Percentiles rank a stretch among this genome's conserved stretches.
These are phyloP conservation scores for Muntiacus reevesi DNA, from an alignment of 2,113 vertebrate genomes.

Conservation along the genomic window DNA sequence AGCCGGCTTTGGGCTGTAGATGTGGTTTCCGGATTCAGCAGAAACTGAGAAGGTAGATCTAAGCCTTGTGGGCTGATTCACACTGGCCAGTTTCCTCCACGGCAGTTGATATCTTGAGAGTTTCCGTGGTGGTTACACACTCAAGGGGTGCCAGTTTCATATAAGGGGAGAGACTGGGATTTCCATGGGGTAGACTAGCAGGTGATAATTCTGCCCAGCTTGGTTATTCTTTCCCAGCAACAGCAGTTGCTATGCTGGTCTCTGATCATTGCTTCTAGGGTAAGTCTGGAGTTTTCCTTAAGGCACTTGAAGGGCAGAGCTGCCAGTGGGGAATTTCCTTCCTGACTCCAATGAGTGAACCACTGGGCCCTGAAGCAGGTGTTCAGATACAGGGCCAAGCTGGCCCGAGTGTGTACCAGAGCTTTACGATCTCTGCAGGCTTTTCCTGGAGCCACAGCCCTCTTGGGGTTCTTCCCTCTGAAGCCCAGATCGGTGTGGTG, in stretches of 20 bases:
- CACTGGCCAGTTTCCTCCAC: neutral
- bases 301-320: neutral
- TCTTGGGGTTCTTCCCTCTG: neutral
- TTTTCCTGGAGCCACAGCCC: neutral
- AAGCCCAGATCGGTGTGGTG: neutral
- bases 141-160: neutral
- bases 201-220: neutral
- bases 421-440: neutral
- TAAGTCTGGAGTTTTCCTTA: neutral
- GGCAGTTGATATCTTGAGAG: neutral
- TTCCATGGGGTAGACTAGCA: neutral
- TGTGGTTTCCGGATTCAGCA: neutral
- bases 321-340: constrained; percentile 1
- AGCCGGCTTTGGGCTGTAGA: neutral
- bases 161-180: neutral
- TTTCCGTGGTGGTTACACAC: neutral
- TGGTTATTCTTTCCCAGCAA: neutral
- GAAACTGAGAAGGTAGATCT: neutral
- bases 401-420: neutral
- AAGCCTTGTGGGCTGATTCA: neutral
- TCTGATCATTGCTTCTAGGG: neutral
- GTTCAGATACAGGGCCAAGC: neutral
- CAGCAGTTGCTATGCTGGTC: neutral
- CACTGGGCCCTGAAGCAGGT: neutral
- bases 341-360: neutral